These are phyloP conservation scores for Lepidurus apus DNA, from an alignment of 1,140 invertebrate species.

Conservation along the genomic window DNA sequence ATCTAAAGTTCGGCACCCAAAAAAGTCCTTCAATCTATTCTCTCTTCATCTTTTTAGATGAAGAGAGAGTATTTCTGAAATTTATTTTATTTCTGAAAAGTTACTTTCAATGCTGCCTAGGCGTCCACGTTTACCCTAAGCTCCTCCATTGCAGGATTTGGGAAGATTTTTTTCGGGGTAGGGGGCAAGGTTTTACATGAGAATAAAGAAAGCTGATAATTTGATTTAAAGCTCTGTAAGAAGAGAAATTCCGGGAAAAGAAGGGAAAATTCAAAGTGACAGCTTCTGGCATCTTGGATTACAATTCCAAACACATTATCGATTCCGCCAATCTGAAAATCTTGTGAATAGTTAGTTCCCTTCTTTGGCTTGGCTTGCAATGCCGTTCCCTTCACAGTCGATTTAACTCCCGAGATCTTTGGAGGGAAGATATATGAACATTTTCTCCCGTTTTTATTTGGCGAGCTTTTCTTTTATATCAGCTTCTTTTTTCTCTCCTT, in stretches of 20 bases:
- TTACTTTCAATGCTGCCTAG: too few species aligned
- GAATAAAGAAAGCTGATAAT: background rate
- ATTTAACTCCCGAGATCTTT: background rate
- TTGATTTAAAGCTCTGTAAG: background rate
- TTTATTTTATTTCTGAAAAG: too few species aligned
- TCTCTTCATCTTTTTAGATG: too few species aligned
- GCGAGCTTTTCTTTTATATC: background rate
- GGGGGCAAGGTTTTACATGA: background rate
- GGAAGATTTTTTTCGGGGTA: too few species aligned
- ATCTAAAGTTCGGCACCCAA: too few species aligned
- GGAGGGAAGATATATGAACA: background rate
- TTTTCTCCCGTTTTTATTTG: background rate
- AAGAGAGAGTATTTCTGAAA: too few species aligned
- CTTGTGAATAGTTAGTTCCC: background rate
- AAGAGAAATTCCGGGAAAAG: background rate
- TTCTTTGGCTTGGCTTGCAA: background rate
- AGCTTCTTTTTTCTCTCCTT: background rate
- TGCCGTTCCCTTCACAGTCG: background rate
- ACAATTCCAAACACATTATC: background rate
- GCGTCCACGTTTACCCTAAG: too few species aligned
- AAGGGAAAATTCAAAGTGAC: background rate
- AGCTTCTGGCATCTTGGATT: background rate
- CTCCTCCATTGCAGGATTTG: too few species aligned
- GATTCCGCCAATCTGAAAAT: constrained; percentile 5
- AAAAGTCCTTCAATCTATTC: background rate